phyloP scores from a whole-genome alignment of 2,888 invertebrate genomes.

The Nemoura dubitans region DNA sequence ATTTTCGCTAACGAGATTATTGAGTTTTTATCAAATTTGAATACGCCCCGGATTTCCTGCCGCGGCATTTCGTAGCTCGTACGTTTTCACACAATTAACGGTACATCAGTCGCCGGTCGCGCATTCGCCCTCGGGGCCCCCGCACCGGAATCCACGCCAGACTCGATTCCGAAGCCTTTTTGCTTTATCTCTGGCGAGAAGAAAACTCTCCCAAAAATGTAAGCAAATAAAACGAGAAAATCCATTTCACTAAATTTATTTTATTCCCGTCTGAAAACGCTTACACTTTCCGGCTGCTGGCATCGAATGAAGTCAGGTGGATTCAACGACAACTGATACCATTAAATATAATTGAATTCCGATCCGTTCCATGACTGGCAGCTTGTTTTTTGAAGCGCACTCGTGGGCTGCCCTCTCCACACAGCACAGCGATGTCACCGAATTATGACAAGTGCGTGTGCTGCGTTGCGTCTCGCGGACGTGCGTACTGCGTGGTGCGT shows the following conservation, averaged over 20 bases:
- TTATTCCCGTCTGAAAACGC: not conserved
- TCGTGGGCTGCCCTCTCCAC: not conserved
- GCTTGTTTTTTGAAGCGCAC: not conserved
- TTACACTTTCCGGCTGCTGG: not conserved
- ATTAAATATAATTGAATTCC: conserved; percentile 7
- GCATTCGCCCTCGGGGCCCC: not conserved
- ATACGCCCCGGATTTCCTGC: not conserved
- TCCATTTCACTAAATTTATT: not conserved
- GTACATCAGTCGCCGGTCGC: not conserved
- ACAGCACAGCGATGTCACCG: not conserved
- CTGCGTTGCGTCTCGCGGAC: too few species aligned
- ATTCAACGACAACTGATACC: not conserved
- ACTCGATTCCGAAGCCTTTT: not conserved
- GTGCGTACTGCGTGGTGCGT: not conserved
- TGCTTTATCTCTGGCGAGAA: not conserved
- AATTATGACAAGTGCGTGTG: not conserved
- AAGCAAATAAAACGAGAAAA: not conserved
- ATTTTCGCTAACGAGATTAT: conserved; percentile 7
- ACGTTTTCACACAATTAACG: not conserved
- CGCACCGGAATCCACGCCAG: not conserved
- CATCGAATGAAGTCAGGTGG: not conserved
- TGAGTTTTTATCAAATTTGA: conserved; percentile 7
- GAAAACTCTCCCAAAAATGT: not conserved
- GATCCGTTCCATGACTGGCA: not conserved
- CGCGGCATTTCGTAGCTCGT: not conserved